Evolutionary conservation across 30 jellyfish, hydroid and myxozoan species (phyloP), one percentile per base, ranked within the genome.

Genomic region (Rhopilema esculentum): DNA sequence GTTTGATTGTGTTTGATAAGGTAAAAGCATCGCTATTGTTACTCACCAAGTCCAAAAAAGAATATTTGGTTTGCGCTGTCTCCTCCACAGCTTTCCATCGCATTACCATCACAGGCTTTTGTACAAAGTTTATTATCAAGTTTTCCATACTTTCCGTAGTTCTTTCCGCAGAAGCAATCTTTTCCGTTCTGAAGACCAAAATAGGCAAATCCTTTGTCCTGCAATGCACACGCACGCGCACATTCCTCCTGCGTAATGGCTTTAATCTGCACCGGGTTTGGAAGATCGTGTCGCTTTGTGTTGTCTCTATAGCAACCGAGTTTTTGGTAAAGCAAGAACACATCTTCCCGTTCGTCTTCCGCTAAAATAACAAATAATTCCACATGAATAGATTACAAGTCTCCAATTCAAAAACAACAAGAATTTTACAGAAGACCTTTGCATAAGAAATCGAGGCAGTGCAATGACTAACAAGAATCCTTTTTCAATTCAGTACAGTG

Each of bases 131-230:
- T 87, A 40, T 82, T 84, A 25, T 78, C 88, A 0, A 85, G 75
- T 69, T 93, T 84, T 31, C 98, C 98, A 64, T 93, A 93, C 57
- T 77, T 93, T 61, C 98, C 98, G 65, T 88, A 88, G 61, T 68
- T 51, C 53, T 87, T 93, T 8, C 97, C 97, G 67, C 98, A 93
- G 86, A 48, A 93, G 69, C 98, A 93, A 17, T 85, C 89, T 23
- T 69, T 89, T 63, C 98, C 98, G 85, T 82, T 66, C 74, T 93
- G 98, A 80, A 93, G 84, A 27, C 98, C 98, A 77, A 93, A 93
- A 80, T 93, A 93, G 6, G 98, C 95, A 63, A 53, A 93, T 21
- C 93, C 82, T 25, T 93, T 93, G 83, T 93, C 98, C 77, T 88
- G 96, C 78, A 86, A 63, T 27, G 98, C 97, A 88, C 98, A 93